phyloP scores from a whole-genome alignment of 2,113 vertebrate genomes.

The Carettochelys insculpta region DNA sequence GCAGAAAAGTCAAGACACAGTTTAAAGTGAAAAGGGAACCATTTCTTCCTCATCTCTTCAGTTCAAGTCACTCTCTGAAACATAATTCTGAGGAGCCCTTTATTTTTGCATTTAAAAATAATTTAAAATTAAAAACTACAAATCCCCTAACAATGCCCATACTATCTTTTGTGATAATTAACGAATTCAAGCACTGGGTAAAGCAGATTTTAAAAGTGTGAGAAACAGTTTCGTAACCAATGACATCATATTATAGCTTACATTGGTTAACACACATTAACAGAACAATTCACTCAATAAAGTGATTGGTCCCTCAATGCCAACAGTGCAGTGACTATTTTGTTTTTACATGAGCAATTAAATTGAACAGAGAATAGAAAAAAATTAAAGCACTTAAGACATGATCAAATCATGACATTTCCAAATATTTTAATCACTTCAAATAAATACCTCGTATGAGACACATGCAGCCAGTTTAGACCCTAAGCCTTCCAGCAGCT shows the following conservation, averaged over 20 bases:
- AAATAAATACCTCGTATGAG: background rate
- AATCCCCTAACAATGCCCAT: background rate
- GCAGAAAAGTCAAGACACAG: background rate
- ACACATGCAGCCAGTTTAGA: background rate
- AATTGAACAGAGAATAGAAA: background rate
- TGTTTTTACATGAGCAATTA: slow-evolving; percentile 1
- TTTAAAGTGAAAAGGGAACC: background rate
- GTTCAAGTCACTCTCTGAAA: background rate
- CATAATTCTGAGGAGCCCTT: background rate
- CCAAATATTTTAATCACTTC: background rate
- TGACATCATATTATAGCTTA: background rate
- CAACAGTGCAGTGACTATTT: background rate
- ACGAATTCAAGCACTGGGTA: background rate
- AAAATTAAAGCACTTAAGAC: background rate
- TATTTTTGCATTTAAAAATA: background rate
- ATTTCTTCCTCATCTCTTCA: background rate
- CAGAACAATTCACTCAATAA: slow-evolving; percentile 1
- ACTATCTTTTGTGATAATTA: background rate
- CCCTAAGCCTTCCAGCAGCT: background rate
- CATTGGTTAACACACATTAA: background rate
- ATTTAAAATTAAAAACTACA: background rate
- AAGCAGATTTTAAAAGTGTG: background rate
- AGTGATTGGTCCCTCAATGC: background rate
- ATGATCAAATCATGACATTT: background rate
- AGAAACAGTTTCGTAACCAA: background rate